These are phyloP conservation scores for Pseudorhombus dupliciocellatus DNA, from an alignment of 2,113 vertebrate species.

Conservation along the genomic window DNA sequence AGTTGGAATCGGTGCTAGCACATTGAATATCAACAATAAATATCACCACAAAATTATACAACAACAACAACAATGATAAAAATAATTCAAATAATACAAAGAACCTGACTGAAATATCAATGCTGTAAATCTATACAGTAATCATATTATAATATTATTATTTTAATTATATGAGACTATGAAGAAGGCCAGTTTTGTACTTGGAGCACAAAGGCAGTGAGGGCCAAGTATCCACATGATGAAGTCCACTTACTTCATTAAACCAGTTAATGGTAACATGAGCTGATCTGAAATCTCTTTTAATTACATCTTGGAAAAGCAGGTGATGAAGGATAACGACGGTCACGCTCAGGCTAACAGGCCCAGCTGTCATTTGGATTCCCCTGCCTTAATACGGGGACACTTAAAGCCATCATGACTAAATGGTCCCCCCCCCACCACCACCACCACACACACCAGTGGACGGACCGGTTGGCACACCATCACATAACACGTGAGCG, in stretches of 20 bases:
- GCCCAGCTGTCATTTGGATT: conserved; percentile 48
- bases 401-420: conserved; percentile 30
- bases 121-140: background rate
- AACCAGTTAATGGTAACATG: conserved; percentile 25
- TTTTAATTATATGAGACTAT: background rate
- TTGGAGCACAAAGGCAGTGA: background rate
- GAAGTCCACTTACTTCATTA: conserved; percentile 5
- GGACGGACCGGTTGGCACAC: background rate
- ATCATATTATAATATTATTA: background rate
- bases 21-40: background rate
- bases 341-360: conserved; percentile 38
- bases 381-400: background rate
- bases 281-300: conserved; percentile 34
- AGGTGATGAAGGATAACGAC: conserved; percentile 18
- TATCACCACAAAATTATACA: background rate
- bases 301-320: conserved; percentile 45
- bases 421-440: conserved; percentile 8
- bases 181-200: background rate
- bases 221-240: conserved; percentile 16
- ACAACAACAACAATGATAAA: too few species aligned
- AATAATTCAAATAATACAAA: too few species aligned
- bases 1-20: background rate
- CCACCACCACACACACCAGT: background rate
- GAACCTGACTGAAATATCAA: too few species aligned
- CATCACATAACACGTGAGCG: background rate